A percentile compares a stretch with the other conserved stretches of the same genome.
Evolutionary conservation across 2,113 vertebrate species (phyloP).

Genomic region (Prunella fulvescens): DNA sequence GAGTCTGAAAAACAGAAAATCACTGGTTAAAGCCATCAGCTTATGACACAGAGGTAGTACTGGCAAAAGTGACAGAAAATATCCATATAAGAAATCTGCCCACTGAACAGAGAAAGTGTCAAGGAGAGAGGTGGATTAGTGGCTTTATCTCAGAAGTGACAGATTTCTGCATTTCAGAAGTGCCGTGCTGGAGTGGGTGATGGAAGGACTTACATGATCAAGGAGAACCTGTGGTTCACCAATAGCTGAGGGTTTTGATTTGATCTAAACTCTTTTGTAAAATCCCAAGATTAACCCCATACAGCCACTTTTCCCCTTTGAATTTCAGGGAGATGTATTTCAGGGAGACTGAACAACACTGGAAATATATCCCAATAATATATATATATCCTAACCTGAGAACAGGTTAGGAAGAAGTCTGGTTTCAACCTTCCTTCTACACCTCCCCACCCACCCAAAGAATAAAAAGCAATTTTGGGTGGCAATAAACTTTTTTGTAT

Average conservation of each 20-base stretch:
- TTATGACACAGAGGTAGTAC: slow-evolving; percentile 69
- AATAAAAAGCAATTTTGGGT: slow-evolving; percentile 23
- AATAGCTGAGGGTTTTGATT: slow-evolving; percentile 53
- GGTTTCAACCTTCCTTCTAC: neutral
- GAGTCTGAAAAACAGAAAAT: slow-evolving; percentile 73
- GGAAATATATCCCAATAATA: neutral
- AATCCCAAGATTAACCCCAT: slow-evolving; percentile 61
- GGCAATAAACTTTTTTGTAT: slow-evolving; percentile 55
- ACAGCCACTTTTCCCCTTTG: slow-evolving; percentile 12
- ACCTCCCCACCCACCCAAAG: neutral
- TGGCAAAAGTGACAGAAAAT: slow-evolving; percentile 67
- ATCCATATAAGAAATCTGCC: slow-evolving; percentile 61
- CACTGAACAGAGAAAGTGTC: slow-evolving; percentile 57
- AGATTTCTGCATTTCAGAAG: slow-evolving; percentile 73
- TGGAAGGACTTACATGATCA: slow-evolving; percentile 55
- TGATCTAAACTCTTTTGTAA: slow-evolving; percentile 48
- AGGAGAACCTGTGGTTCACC: slow-evolving; percentile 48
- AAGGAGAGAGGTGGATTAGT: slow-evolving; percentile 70
- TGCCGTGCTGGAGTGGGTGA: slow-evolving; percentile 53
- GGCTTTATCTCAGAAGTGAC: slow-evolving; percentile 73
- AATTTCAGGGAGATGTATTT: slow-evolving; percentile 3
- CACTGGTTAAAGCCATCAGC: slow-evolving; percentile 72
- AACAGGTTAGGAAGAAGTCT: neutral
- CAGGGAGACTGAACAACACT: neutral
- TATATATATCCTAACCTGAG: no score